Percentiles rank a stretch among this genome's conserved stretches.
These are phyloP conservation scores for Andrena minutula DNA, from an alignment of 2,888 invertebrate genomes.

Conservation along the genomic window DNA sequence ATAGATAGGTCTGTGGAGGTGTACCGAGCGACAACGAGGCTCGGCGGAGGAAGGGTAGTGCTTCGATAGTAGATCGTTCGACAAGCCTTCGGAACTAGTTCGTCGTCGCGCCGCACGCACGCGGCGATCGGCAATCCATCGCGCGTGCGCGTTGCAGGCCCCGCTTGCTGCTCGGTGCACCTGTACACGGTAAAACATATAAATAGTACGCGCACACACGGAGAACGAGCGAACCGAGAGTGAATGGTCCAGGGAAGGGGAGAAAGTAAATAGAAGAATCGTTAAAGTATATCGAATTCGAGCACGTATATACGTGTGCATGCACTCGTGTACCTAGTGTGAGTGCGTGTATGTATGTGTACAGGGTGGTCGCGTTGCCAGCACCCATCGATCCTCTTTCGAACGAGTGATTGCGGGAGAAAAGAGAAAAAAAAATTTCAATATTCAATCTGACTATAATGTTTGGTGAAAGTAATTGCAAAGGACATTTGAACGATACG, in stretches of 20 bases:
- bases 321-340: conserved; percentile 1
- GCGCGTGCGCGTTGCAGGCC: no score
- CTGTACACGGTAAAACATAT: conserved; percentile 82
- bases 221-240: conserved; percentile 37
- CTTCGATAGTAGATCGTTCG: no score
- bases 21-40: no score
- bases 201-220: conserved; percentile 72
- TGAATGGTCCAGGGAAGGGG: conserved; percentile 19
- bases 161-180: no score
- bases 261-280: conserved; percentile 39
- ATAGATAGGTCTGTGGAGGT: conserved; percentile 78
- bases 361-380: conserved; percentile 19
- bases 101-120: no score
- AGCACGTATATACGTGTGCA: conserved; percentile 34
- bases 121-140: no score
- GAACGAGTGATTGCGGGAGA: background rate
- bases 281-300: conserved; percentile 61
- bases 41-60: no score
- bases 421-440: background rate
- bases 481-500: no score
- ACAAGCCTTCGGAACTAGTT: no score
- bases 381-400: background rate
- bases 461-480: no score
- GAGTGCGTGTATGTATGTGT: conserved; percentile 18
- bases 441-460: background rate